A percentile compares a stretch with the other conserved stretches of the same genome.
Evolutionary conservation across 2,113 vertebrate species (phyloP).

Genomic region (Pleuronectes platessa): DNA sequence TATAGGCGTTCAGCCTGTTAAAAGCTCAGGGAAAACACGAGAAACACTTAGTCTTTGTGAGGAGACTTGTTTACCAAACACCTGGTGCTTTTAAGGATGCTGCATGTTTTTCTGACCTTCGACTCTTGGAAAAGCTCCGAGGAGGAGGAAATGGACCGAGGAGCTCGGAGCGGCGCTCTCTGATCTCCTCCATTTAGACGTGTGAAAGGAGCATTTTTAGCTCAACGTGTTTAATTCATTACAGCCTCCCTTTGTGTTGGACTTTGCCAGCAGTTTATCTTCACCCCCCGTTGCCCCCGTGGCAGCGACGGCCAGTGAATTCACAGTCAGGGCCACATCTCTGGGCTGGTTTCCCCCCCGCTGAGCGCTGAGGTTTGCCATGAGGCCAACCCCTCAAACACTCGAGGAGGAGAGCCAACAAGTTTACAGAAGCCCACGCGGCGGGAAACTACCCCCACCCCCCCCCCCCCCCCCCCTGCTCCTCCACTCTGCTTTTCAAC

Average conservation of each 20-base stretch:
- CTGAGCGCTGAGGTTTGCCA: slow-evolving; percentile 40
- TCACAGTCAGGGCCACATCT: slow-evolving; percentile 50
- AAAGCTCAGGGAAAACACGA: slow-evolving; percentile 67
- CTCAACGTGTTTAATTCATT: slow-evolving; percentile 55
- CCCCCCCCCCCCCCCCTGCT: slow-evolving; percentile 1
- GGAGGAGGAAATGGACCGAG: slow-evolving; percentile 14
- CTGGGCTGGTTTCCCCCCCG: slow-evolving; percentile 34
- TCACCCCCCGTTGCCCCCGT: not conserved
- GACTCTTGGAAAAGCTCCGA: slow-evolving; percentile 46
- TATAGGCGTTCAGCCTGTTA: slow-evolving; percentile 65
- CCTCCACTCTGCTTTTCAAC: slow-evolving; percentile 28
- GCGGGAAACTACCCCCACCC: slow-evolving; percentile 12
- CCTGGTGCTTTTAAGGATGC: slow-evolving; percentile 54
- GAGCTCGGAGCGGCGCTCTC: slow-evolving; percentile 44
- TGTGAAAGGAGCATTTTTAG: slow-evolving; percentile 49
- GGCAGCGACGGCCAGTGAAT: not conserved
- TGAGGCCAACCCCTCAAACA: slow-evolving; percentile 53
- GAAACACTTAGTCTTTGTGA: slow-evolving; percentile 61
- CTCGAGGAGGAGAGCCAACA: slow-evolving; percentile 20
- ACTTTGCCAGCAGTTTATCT: slow-evolving; percentile 4
- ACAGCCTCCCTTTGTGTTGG: slow-evolving; percentile 38
- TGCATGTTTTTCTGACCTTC: slow-evolving; percentile 24
- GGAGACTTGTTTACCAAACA: slow-evolving; percentile 66
- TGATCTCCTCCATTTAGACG: slow-evolving; percentile 59
- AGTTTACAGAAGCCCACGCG: slow-evolving; percentile 53